Percentiles rank a stretch among this genome's conserved stretches.
Evolutionary conservation across 2,113 vertebrate genomes (phyloP).

Genomic region (Engraulis encrasicolus): DNA sequence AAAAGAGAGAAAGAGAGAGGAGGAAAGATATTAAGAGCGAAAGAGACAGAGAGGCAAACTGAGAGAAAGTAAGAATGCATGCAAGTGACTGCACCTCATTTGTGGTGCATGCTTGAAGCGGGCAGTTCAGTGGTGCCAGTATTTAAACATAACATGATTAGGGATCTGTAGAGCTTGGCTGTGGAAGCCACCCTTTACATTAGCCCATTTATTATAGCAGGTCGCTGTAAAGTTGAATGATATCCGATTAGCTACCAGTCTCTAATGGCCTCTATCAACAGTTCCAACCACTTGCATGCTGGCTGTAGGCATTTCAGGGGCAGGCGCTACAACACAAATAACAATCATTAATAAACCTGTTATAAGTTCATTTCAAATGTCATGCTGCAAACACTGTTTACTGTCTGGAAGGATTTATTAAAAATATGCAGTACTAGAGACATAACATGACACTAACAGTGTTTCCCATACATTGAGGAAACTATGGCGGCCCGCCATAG

Average conservation of each 20-base stretch:
- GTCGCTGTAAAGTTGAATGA: neutral
- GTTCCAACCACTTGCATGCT: neutral
- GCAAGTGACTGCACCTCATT: neutral
- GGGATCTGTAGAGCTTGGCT: neutral
- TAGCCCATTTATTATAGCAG: neutral
- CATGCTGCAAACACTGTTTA: neutral
- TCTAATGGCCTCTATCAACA: neutral
- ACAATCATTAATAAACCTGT: neutral
- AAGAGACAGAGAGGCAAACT: too few relatives aligned
- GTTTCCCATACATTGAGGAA: too few relatives aligned
- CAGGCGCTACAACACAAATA: too few relatives aligned
- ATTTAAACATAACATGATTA: too few relatives aligned
- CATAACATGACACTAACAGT: too few relatives aligned
- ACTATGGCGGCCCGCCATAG: too few relatives aligned
- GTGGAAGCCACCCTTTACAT: neutral
- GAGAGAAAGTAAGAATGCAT: too few relatives aligned
- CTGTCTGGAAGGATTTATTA: neutral
- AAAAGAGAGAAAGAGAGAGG: too few relatives aligned
- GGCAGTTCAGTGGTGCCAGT: too few relatives aligned
- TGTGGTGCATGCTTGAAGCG: too few relatives aligned
- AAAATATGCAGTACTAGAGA: neutral
- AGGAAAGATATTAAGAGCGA: too few relatives aligned
- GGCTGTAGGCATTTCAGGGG: neutral
- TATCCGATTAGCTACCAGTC: neutral
- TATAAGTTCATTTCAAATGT: neutral